Percentiles rank a stretch among this genome's conserved stretches.
phyloP scores from a whole-genome alignment of 2,797 vertebrate species.

The Pseudochirops corinnae region DNA sequence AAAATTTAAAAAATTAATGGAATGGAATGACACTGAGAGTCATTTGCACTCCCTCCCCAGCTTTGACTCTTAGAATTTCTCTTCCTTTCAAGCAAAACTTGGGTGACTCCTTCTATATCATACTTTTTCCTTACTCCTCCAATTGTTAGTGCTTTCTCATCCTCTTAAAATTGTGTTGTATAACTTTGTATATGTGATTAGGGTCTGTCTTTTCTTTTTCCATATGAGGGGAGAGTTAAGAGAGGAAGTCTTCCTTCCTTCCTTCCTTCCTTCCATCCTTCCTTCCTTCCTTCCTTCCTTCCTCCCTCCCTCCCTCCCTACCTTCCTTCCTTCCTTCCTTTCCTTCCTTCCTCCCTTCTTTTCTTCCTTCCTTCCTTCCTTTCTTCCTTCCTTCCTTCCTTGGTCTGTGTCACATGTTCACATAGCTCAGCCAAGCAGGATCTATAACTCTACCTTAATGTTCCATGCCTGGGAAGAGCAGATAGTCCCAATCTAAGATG shows the following conservation, averaged over 20 bases:
- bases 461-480: not conserved
- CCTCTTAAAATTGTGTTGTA: not conserved
- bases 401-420: not conserved
- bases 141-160: not conserved
- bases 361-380: not conserved
- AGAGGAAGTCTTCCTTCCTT: not conserved
- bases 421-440: not conserved
- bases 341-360: not conserved
- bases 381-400: not conserved
- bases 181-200: not conserved
- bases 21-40: not conserved
- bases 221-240: not conserved
- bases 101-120: not conserved
- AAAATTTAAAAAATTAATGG: not conserved
- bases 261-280: too few relatives aligned
- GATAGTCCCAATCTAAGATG: not conserved
- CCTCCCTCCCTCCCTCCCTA: rapidly evolving
- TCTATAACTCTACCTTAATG: not conserved
- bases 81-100: not conserved
- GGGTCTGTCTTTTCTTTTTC: not conserved
- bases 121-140: not conserved
- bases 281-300: too few relatives aligned
- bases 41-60: not conserved
- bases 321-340: too few relatives aligned
- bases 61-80: not conserved